phyloP scores from a whole-genome alignment of 2,797 vertebrate genomes.

The Takifugu ocellatus region DNA sequence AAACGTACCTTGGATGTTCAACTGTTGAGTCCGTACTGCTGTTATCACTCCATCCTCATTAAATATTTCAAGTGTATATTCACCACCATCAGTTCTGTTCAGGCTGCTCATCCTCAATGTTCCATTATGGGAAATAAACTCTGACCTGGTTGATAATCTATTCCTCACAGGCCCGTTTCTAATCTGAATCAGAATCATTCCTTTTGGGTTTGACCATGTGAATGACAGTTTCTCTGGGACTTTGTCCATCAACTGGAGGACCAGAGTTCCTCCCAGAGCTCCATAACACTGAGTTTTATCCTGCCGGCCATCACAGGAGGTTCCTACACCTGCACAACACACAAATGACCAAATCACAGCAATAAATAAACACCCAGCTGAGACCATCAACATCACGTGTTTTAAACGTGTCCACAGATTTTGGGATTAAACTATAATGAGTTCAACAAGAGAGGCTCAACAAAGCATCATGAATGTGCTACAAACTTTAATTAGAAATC shows the following conservation, averaged over 20 bases:
- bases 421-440: too few relatives aligned
- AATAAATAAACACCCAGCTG: not conserved
- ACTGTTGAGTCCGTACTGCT: not conserved
- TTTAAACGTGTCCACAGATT: too few relatives aligned
- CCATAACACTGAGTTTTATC: conserved; percentile 5
- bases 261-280: conserved; percentile 7
- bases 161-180: not conserved
- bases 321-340: conserved; percentile 8
- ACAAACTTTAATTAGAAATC: too few relatives aligned
- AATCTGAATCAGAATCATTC: fast-evolving
- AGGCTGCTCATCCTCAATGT: conserved; percentile 3
- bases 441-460: too few relatives aligned
- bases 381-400: too few relatives aligned
- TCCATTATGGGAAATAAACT: not conserved
- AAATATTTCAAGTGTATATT: not conserved
- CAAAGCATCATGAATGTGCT: too few relatives aligned
- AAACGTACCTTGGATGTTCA: conserved; percentile 55
- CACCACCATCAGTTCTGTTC: conserved; percentile 3
- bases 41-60: not conserved
- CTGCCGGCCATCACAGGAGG: conserved; percentile 7
- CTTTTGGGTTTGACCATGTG: too few relatives aligned
- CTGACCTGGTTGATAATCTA: not conserved
- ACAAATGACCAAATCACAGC: not conserved
- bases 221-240: not conserved
- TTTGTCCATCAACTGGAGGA: conserved; percentile 1